Conservation (phyloP, 35 echinoderm and acorn worm species). For the Holothuria glaberrima region DNA sequence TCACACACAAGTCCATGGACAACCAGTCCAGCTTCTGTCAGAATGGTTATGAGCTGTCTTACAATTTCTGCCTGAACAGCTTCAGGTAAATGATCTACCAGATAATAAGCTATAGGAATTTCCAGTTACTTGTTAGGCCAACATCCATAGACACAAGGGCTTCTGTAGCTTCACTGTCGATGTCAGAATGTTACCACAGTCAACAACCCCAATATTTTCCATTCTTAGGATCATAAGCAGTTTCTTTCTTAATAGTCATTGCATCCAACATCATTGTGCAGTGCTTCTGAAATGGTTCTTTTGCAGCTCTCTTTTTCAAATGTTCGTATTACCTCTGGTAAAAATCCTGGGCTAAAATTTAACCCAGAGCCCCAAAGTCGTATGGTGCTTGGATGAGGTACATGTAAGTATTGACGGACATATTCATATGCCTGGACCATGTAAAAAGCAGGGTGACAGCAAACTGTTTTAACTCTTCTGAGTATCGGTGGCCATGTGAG, state of each 20-base stretch:
- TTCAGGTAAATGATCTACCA: conserved; percentile 62
- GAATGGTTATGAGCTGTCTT: conserved; percentile 51
- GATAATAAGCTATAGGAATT: conserved; percentile 69
- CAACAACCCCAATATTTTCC: conserved; percentile 47
- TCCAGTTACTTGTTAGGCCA: conserved; percentile 60
- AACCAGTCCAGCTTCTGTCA: conserved; percentile 52
- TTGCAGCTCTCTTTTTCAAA: conserved; percentile 45
- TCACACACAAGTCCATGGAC: conserved; percentile 69
- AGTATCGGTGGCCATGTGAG: conserved; percentile 64
- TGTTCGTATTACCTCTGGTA: conserved; percentile 46
- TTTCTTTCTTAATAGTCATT: conserved; percentile 69
- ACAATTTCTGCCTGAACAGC: conserved; percentile 60
- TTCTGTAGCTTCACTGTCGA: not conserved
- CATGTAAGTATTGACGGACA: not conserved
- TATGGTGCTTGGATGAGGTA: conserved; percentile 60
- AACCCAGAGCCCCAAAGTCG: conserved; percentile 44
- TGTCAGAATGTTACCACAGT: conserved; percentile 47
- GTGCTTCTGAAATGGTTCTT: conserved; percentile 42
- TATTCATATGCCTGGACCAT: conserved; percentile 38
- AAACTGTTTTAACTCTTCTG: conserved; percentile 52
- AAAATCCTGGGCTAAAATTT: conserved; percentile 61
- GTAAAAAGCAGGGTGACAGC: conserved; percentile 35
- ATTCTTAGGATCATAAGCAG: conserved; percentile 58
- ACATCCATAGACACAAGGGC: conserved; percentile 64
- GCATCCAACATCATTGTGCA: conserved; percentile 60